Evolutionary conservation across 2,113 vertebrate species (phyloP), one percentile per base, ranked within the genome.

Genomic region (Sciurus niger): DNA sequence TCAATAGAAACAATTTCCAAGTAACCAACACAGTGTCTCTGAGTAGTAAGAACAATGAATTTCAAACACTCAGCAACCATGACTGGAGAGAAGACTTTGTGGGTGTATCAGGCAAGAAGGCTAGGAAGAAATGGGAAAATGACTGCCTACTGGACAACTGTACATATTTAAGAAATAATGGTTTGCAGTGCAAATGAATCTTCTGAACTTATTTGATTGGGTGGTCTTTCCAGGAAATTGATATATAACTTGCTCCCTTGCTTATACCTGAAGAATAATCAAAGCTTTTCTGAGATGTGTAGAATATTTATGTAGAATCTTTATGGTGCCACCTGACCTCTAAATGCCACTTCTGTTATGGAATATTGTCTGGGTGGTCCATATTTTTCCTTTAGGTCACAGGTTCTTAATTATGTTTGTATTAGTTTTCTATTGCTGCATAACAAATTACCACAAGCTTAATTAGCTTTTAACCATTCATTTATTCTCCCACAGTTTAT

Each of bases 341-440:
- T 76, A 77, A 87, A 97, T 79, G 32, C 77, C 28, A 94, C 11
- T 84, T 7, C 13, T 87, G 51, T 34, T 92, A 14, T 95, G 13
- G 37, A 89, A 95, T 93, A 77, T 85, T 92, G 13, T 55, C 46
- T 90, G 32, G 10, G 32, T 70, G 55, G 20, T 85, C 48, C 40
- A 68, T 84, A 68, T 92, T 84, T 88, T 51, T 25, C 34, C 30
- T 48, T 76, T 84, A 90, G 37, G n/a, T 22, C 46, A 76, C 17
- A 89, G 34, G 5, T 90, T 90, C 37, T 80, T 60, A 86, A 74
- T 91, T 96, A 74, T 92, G n/a, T 77, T 92, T 55, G 6, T 91
- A 65, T 65, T 84, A 77, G 25, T 77, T 86, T 97, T 90, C 14
- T 90, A 60, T 90, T 85, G 37, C 37, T 65, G n/a, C 2, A 79